Base-by-base conservation (phyloP, 2,888 invertebrate species). In the Trilocha varians region DNA sequence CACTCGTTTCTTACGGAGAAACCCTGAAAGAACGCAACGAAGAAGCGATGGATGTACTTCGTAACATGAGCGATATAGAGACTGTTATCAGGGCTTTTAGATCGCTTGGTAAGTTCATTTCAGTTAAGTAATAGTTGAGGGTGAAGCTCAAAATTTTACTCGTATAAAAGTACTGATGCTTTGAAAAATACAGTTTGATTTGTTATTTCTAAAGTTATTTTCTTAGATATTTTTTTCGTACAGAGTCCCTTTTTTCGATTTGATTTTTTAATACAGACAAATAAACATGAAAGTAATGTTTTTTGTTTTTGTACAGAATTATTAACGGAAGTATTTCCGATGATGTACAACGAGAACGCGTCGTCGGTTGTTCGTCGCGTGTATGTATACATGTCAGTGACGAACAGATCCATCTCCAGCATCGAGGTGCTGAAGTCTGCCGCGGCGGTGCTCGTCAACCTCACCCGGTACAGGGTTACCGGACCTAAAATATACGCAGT, bases 391-490 rank as follows among this genome's bases (percentile, higher is more conserved):
- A 86, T 86, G 82, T 71, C 72, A 0, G 63, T 66, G 14, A 74
- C 87, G 2, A 89, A 88, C 58, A 82, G 91, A 48, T 91, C 91
- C 16, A 70, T 88, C 40, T 89, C 90, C 2, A 89, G 90, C 58
- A 79, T 89, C 53, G 85, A 88, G 50, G 80, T 88, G 37, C 77
- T 88, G 37, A 82, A 83, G 35, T 73, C 76, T 13, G 87, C 87
- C 0, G 78, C 87, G 3, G 82, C 87, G 13, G 87, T 92, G 35
- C 83, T 93, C 25, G 88, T 92, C 35, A 93, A 92, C 59, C 71
- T 93, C 47, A 87, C 89, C 9, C 88, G 92, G 43, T 91, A 90
- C 53, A 78, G 78, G 39, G 71, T 80, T 38, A 91, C 91, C 0
- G 89, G 87, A 8, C 80, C 85, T 1, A 87, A 87, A 52, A 88